A percentile compares a stretch with the other conserved stretches of the same genome.
These are phyloP conservation scores for Trissolcus basalis DNA, from an alignment of 1,140 invertebrate genomes.

Conservation along the genomic window DNA sequence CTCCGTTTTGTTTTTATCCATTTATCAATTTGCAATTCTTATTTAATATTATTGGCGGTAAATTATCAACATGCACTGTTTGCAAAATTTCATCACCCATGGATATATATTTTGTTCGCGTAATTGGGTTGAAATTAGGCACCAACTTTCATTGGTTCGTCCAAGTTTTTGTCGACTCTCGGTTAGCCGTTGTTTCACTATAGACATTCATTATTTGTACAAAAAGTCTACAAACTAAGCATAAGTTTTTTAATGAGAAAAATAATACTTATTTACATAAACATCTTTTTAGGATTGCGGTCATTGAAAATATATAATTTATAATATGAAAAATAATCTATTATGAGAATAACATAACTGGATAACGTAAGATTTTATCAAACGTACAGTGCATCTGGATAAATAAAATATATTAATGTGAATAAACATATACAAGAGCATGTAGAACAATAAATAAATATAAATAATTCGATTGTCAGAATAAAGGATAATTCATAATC, in stretches of 20 bases:
- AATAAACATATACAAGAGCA: too few relatives aligned
- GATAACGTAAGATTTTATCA: too few relatives aligned
- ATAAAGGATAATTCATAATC: background rate
- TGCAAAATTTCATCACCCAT: constrained; percentile 13
- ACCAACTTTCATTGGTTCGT: background rate
- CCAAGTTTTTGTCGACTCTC: constrained; percentile 13
- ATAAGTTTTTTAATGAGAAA: too few relatives aligned
- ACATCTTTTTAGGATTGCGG: too few relatives aligned
- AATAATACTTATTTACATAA: too few relatives aligned
- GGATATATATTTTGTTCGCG: constrained; percentile 8
- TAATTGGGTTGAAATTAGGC: constrained; percentile 3
- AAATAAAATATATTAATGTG: too few relatives aligned
- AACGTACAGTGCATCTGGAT: too few relatives aligned
- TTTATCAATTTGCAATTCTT: too few relatives aligned
- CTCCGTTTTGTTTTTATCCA: too few relatives aligned
- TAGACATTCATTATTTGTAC: background rate
- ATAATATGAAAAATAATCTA: too few relatives aligned
- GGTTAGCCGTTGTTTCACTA: background rate
- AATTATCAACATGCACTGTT: constrained; percentile 25
- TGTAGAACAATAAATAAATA: background rate
- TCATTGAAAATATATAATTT: too few relatives aligned
- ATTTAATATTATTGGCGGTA: background rate
- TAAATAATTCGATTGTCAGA: background rate
- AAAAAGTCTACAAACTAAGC: background rate
- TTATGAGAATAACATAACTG: too few relatives aligned